phyloP scores from a whole-genome alignment of 2,888 invertebrate species.

The Reticulitermes lucifugus region DNA sequence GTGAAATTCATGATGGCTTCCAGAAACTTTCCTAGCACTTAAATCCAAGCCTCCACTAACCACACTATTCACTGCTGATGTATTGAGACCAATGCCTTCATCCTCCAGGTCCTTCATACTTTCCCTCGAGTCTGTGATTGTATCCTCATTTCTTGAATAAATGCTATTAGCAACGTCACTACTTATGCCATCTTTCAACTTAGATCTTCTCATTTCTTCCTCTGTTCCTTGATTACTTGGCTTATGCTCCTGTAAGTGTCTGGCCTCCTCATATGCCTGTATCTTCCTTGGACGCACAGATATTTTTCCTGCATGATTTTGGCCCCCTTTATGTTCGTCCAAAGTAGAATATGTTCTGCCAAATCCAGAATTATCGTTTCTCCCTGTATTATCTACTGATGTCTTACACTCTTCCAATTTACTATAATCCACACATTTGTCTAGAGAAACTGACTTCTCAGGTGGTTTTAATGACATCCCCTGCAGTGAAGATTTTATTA shows the following conservation, averaged over 20 bases:
- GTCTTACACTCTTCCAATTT: not conserved
- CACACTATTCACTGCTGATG: not conserved
- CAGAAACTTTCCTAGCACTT: not conserved
- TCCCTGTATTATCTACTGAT: not conserved
- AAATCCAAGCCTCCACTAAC: slow-evolving; percentile 16
- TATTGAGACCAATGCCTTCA: not conserved
- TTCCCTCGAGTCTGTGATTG: not conserved
- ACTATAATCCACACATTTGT: not conserved
- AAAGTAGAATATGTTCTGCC: not conserved
- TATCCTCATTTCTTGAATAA: not conserved
- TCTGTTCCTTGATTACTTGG: not conserved
- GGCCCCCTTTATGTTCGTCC: not conserved
- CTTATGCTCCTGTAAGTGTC: not conserved
- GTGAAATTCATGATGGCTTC: not conserved
- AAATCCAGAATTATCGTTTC: not conserved
- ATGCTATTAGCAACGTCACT: not conserved
- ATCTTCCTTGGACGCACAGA: not conserved
- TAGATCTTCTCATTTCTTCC: not conserved
- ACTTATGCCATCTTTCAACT: not conserved
- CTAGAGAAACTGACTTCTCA: not conserved
- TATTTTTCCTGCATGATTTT: not conserved
- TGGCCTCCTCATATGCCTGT: not conserved
- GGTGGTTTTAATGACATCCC: not conserved
- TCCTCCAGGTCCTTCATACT: not conserved
- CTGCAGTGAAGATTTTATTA: not conserved